Evolutionary conservation across 1,140 invertebrate species (phyloP).

Genomic region (Trichomalopsis sarcophagae): DNA sequence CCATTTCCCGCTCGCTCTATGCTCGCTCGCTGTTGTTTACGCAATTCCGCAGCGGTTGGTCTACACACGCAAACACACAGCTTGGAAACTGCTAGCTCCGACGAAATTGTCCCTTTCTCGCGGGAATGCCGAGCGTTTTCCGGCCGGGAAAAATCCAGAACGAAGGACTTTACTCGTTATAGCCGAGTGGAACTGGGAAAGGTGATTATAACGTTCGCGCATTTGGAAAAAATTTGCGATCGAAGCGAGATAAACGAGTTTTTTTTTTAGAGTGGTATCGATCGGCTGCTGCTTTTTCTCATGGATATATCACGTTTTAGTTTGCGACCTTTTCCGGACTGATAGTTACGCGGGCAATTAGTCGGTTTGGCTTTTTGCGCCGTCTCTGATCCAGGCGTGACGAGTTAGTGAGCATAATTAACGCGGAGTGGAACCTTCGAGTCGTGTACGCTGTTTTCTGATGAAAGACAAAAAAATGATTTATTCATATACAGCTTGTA

Average conservation of each 20-base stretch:
- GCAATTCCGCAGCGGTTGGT: neutral
- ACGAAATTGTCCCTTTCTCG: neutral
- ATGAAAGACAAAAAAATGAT: neutral
- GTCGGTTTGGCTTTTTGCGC: neutral
- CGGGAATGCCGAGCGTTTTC: neutral
- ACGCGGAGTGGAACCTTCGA: neutral
- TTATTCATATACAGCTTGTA: neutral
- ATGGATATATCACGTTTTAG: conserved; percentile 3
- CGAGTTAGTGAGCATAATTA: neutral
- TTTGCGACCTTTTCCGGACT: conserved; percentile 3
- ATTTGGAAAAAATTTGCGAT: neutral
- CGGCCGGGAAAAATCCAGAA: neutral
- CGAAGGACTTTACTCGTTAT: neutral
- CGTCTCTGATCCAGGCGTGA: too few relatives aligned
- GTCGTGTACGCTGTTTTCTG: neutral
- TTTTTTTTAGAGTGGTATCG: neutral
- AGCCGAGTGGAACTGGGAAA: neutral
- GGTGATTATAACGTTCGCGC: neutral
- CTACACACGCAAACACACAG: neutral
- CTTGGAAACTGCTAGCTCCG: neutral
- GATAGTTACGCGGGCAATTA: neutral
- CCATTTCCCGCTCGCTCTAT: neutral
- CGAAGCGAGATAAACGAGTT: neutral
- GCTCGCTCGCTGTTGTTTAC: neutral
- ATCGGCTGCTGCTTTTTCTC: neutral